phyloP scores from a whole-genome alignment of 2,797 vertebrate genomes.

The Dicrostonyx torquatus region DNA sequence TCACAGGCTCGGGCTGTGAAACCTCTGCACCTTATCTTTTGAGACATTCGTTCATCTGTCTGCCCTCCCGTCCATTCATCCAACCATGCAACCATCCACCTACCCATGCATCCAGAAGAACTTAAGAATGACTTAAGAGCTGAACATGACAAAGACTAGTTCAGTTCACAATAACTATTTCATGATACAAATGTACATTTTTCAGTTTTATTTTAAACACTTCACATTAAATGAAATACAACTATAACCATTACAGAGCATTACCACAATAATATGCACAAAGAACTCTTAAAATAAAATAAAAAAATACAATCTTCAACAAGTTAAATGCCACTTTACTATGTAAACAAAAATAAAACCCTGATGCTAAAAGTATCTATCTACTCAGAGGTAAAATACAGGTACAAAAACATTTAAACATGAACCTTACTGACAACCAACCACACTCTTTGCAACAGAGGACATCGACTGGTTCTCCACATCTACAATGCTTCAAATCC shows the following conservation, averaged over 20 bases:
- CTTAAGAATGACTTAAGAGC: neutral
- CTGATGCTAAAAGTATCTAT: slow-evolving; percentile 75
- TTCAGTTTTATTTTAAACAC: slow-evolving; percentile 84
- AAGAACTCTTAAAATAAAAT: slow-evolving; percentile 67
- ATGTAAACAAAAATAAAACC: slow-evolving; percentile 78
- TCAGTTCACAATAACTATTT: slow-evolving; percentile 7
- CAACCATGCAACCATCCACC: neutral
- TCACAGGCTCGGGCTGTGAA: neutral
- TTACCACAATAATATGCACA: slow-evolving; percentile 73
- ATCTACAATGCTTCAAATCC: slow-evolving; percentile 77
- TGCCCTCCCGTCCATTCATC: neutral
- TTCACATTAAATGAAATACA: slow-evolving; percentile 82
- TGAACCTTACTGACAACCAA: slow-evolving; percentile 61
- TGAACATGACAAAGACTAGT: neutral
- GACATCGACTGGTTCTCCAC: slow-evolving; percentile 68
- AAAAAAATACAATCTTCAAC: slow-evolving; percentile 60
- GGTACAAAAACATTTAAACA: slow-evolving; percentile 71
- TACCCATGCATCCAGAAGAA: neutral
- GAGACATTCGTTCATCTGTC: neutral
- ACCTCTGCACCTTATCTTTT: neutral
- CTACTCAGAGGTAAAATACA: slow-evolving; percentile 72
- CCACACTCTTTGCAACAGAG: slow-evolving; percentile 70
- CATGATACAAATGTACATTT: slow-evolving; percentile 21
- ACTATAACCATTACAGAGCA: slow-evolving; percentile 72
- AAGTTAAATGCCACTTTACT: slow-evolving; percentile 73